These are phyloP conservation scores for Hydropsyche betteni DNA, from an alignment of 2,888 invertebrate species.

Conservation along the genomic window DNA sequence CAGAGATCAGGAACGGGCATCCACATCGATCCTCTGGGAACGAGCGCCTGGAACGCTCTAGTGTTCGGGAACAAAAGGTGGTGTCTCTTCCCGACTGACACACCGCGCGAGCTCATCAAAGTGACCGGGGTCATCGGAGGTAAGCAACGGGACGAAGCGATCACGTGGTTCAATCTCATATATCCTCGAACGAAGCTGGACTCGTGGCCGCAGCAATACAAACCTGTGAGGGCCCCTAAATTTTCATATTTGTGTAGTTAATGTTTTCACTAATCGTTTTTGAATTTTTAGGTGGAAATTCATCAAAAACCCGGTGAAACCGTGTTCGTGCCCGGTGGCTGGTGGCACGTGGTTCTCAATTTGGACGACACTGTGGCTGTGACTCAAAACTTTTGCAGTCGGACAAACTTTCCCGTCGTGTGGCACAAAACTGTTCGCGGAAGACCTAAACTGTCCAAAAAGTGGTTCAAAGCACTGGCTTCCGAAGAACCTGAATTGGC, in stretches of 20 bases:
- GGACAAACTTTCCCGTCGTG: slow-evolving; percentile 95
- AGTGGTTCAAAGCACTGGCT: slow-evolving; percentile 81
- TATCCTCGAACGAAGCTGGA: slow-evolving; percentile 92
- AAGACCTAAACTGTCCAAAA: slow-evolving; percentile 92
- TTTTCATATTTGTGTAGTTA: background rate
- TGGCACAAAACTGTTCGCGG: slow-evolving; percentile 98
- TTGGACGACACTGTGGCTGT: slow-evolving; percentile 96
- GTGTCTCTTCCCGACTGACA: slow-evolving; percentile 98
- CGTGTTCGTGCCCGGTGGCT: slow-evolving; percentile 97
- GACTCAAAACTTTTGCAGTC: slow-evolving; percentile 97
- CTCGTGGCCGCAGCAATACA: slow-evolving; percentile 90
- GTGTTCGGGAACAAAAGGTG: slow-evolving; percentile 96
- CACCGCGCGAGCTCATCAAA: slow-evolving; percentile 95
- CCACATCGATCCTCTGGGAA: slow-evolving; percentile 98
- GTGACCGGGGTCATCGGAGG: slow-evolving; percentile 92
- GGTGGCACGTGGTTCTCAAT: slow-evolving; percentile 99
- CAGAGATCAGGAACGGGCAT: slow-evolving; percentile 97
- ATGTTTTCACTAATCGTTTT: background rate
- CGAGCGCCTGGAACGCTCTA: slow-evolving; percentile 98
- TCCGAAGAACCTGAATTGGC: slow-evolving; percentile 82
- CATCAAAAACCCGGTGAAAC: slow-evolving; percentile 96
- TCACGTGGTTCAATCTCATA: slow-evolving; percentile 96
- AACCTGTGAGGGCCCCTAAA: slow-evolving; percentile 72
- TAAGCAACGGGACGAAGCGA: slow-evolving; percentile 96
- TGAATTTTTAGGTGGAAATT: slow-evolving; percentile 78